phyloP scores from a whole-genome alignment of 1,140 invertebrate species.

The Lerema accius region DNA sequence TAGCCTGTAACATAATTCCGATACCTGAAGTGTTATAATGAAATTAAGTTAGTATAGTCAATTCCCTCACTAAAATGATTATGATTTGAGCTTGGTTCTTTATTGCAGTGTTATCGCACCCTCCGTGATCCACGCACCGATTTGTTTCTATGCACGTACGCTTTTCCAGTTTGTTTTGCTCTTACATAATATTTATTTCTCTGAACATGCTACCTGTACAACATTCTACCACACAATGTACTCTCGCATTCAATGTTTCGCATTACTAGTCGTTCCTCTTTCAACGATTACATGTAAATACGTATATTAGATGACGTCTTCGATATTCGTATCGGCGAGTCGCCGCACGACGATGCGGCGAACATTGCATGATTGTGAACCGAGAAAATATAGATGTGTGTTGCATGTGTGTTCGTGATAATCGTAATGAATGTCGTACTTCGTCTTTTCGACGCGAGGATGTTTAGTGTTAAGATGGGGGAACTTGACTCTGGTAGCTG shows the following conservation, averaged over 20 bases:
- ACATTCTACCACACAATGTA: conserved; percentile 54
- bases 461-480: conserved; percentile 75
- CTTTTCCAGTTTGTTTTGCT: conserved; percentile 63
- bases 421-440: conserved; percentile 77
- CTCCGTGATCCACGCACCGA: conserved; percentile 70
- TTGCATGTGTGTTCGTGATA: conserved; percentile 80
- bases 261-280: conserved; percentile 55
- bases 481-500: conserved; percentile 79
- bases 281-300: conserved; percentile 65
- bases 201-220: conserved; percentile 59
- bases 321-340: conserved; percentile 34
- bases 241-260: conserved; percentile 66
- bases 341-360: conserved; percentile 41
- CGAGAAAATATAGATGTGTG: conserved; percentile 75
- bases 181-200: conserved; percentile 45
- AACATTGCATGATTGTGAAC: conserved; percentile 77
- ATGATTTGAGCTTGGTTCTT: conserved; percentile 39
- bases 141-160: conserved; percentile 63
- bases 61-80: conserved; percentile 26
- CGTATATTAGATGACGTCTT: conserved; percentile 45
- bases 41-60: conserved; percentile 11
- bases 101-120: conserved; percentile 51
- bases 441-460: conserved; percentile 73
- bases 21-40: conserved; percentile 33
- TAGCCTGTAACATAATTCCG: conserved; percentile 38